Base-by-base conservation (phyloP, 2,113 vertebrate genomes). In the Pterocles orientalis region DNA sequence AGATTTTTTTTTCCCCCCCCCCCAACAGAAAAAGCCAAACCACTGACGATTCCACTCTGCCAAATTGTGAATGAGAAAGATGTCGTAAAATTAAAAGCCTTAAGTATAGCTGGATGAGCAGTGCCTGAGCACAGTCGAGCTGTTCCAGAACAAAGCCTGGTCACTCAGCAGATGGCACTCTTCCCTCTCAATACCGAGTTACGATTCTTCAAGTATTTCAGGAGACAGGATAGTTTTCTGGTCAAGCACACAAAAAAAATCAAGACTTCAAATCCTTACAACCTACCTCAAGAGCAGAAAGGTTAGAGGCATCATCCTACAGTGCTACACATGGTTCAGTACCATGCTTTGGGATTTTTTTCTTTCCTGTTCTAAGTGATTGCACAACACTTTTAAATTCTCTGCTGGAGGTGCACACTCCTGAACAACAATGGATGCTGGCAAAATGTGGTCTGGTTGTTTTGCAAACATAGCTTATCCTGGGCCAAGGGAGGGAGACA, bases 141-240 rank as follows among this genome's bases (percentile, higher is more conserved):
- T 24, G 57, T 13, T 29, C 9, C 21, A 14, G 72, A 33, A 10
- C 36, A 24, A 15, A 54, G 45, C 60, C 7, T 26, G 39, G 31
- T 17, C 71, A 12, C 45, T 88, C 95, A 72, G 96, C 17, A 97
- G 96, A 34, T 94, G 94, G 95, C 95, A 91, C 88, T 90, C 69
- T 83, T 95, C 72, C 66, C 95, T 16, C 86, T 81, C 82, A 56
- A 5, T 6, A 72, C 39, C 1, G 10, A 78, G 3, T 36, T 47
- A 7, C 15, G 8, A 2, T 0, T n/a, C 78, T 26, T 28, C 3
- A 14, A 29, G 33, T 39, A 6, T 13, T 29, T 11, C 20, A 58
- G 43, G 29, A 56, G 11, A 8, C 34, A 14, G 23, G 15, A n/a
- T 0, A 2, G 10, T 3, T 29, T 41, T 57, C 34, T 34, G 53